Evolutionary conservation across 2,113 vertebrate genomes (phyloP).

Genomic region (Xiphophorus maculatus): DNA sequence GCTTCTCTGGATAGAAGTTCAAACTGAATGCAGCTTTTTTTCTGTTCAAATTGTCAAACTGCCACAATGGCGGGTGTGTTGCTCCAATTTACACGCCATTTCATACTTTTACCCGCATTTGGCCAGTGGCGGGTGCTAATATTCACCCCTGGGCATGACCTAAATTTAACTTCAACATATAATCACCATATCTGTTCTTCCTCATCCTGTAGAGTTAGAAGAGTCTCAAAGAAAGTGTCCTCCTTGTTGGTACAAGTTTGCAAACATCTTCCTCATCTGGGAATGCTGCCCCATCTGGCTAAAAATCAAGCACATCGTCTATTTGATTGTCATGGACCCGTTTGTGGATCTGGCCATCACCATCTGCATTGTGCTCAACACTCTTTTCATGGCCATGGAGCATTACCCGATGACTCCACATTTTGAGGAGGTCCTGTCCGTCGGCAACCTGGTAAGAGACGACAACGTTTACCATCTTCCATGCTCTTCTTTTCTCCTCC

Average conservation of each 20-base stretch:
- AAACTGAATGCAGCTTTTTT: too few species aligned
- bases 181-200: background rate
- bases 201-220: constrained; percentile 85
- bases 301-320: constrained; percentile 92
- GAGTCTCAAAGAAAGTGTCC: constrained; percentile 97
- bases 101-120: too few species aligned
- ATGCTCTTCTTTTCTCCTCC: constrained; percentile 1
- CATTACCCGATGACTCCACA: constrained; percentile 92
- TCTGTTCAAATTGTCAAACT: too few species aligned
- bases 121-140: too few species aligned
- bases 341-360: constrained; percentile 98
- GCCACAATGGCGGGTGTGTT: too few species aligned
- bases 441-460: constrained; percentile 93
- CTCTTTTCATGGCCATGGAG: constrained; percentile 99
- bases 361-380: constrained; percentile 98
- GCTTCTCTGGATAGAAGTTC: too few species aligned
- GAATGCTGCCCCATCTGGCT: constrained; percentile 93
- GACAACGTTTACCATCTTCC: constrained; percentile 2
- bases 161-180: background rate
- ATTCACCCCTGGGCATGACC: background rate
- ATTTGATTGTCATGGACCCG: constrained; percentile 97
- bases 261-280: constrained; percentile 96
- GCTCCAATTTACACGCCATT: too few species aligned
- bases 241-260: constrained; percentile 98
- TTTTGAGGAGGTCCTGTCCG: constrained; percentile 86